Base-by-base conservation (phyloP, 2,797 vertebrate species). In the Hypotaenidia okinawae region DNA sequence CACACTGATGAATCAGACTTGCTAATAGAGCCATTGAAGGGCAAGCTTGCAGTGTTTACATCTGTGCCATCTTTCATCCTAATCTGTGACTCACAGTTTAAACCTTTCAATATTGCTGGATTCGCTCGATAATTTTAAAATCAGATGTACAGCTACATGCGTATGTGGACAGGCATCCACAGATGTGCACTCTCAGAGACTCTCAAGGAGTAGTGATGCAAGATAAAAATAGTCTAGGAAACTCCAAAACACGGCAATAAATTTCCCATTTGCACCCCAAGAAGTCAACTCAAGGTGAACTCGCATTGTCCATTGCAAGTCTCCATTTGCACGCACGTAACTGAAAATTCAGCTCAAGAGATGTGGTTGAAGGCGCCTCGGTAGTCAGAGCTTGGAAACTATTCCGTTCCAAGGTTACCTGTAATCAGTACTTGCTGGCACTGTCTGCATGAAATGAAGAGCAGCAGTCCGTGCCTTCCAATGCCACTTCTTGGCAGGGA, bases 401-500 rank as follows among this genome's bases (percentile, higher is more conserved):
- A 63, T 10, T 76, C 23, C 49, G 0, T 19, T 55, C 62, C 86
- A 51, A 47, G 12, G 80, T 97, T 97, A 99, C 99, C 99, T 99
- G 98, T 99, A 99, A 6, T 95, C 90, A 2, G 97, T 37, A 82
- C 97, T 98, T 82, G 91, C 4, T 15, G 99, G 99, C 74, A 99
- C 96, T 39, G 92, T 97, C 95, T 99, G 99, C 98, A 98, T 99
- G 97, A 99, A 99, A 96, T 98, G 97, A 41, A 99, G 97, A 9
- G 99, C 99, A 1, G 99, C 98, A 1, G 99, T 99, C 41, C 99
- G 97, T 2, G 99, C 99, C 90, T 98, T 98, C 99, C 99, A 99
- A 73, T 99, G 99, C 99, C 99, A 99, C 94, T 99, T 99, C 98
- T 99, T 99, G 66, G 99, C 99, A 14, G 99, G 98, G 13, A 99